phyloP scores from a whole-genome alignment of 2,888 invertebrate genomes.

The Troglohyphantes excavatus region DNA sequence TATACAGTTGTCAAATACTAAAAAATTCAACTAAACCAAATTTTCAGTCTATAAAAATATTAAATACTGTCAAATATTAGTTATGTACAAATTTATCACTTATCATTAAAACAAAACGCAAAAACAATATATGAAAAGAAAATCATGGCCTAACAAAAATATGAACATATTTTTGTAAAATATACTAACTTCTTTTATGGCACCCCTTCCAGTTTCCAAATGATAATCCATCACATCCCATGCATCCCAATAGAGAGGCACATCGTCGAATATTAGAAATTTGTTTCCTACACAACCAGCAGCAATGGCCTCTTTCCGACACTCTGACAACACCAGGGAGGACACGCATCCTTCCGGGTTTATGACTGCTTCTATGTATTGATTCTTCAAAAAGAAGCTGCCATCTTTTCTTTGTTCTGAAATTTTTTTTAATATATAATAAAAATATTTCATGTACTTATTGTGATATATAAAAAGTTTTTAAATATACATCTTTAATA shows the following conservation, averaged over 20 bases:
- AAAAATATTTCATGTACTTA: too few relatives aligned
- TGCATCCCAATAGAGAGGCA: slow-evolving; percentile 85
- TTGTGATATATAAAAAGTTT: background rate
- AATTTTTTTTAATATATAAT: slow-evolving; percentile 6
- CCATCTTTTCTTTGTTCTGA: slow-evolving; percentile 75
- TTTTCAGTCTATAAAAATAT: too few relatives aligned
- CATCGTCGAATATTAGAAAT: slow-evolving; percentile 84
- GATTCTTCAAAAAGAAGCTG: slow-evolving; percentile 79
- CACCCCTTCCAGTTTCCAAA: slow-evolving; percentile 83
- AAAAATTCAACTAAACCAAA: too few relatives aligned
- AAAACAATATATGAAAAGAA: too few relatives aligned
- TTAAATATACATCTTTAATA: background rate
- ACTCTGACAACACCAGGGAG: slow-evolving; percentile 70
- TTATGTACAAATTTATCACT: too few relatives aligned
- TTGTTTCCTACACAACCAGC: slow-evolving; percentile 81
- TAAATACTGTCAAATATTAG: too few relatives aligned
- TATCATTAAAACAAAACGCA: too few relatives aligned
- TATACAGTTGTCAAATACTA: too few relatives aligned
- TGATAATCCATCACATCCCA: slow-evolving; percentile 85
- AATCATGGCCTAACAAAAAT: too few relatives aligned
- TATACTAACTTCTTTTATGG: slow-evolving; percentile 79
- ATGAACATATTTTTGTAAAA: background rate
- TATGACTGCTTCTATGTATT: slow-evolving; percentile 76
- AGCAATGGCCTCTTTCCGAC: slow-evolving; percentile 79
- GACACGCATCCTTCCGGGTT: slow-evolving; percentile 66